Base-by-base conservation (phyloP, 2,113 vertebrate species). In the Pseudois nayaur region DNA sequence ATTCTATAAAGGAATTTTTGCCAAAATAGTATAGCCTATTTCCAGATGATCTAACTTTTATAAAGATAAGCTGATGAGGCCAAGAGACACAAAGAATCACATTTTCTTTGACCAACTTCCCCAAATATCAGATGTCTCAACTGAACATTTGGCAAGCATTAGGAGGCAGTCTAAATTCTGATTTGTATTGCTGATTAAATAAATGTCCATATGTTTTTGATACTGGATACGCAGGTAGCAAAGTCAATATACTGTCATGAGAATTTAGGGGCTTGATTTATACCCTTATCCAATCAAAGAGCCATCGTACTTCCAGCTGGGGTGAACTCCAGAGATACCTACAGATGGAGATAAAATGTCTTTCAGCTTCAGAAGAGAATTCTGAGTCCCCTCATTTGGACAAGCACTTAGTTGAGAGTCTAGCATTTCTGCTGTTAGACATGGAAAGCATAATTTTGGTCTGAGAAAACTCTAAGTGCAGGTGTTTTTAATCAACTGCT, bases 201-300 rank as follows among this genome's bases (percentile, higher is more conserved):
- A 76, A 93, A 86, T 21, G 43, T 10, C 92, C 95, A 88, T 92
- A 78, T 92, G 92, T 95, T 98, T 96, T 91, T 96, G 45, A 97
- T 96, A 89, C 29, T 95, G n/a, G 59, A 79, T 25, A 48, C 8
- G 9, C n/a, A 97, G 29, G 74, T 93, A 97, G 81, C 67, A 91
- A 95, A 97, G 85, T 88, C 27, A 36, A 94, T 82, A 94, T 31
- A 12, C 64, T 91, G 81, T 94, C 92, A 88, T 54, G 85, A 94
- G 81, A 57, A 87, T 27, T 81, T 79, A 45, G n/a, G 52, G 31
- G 7, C 48, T 95, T 95, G 95, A 97, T 94, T 91, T 97, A 97
- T 94, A 82, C 25, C 36, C 55, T 78, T 62, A 48, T 92, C 54
- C 90, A 87, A 78, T 82, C 45, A 90, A 57, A 86, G 33, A 92